Conservation (phyloP, 1,140 invertebrate genomes). For the Bradynema listronoti region DNA sequence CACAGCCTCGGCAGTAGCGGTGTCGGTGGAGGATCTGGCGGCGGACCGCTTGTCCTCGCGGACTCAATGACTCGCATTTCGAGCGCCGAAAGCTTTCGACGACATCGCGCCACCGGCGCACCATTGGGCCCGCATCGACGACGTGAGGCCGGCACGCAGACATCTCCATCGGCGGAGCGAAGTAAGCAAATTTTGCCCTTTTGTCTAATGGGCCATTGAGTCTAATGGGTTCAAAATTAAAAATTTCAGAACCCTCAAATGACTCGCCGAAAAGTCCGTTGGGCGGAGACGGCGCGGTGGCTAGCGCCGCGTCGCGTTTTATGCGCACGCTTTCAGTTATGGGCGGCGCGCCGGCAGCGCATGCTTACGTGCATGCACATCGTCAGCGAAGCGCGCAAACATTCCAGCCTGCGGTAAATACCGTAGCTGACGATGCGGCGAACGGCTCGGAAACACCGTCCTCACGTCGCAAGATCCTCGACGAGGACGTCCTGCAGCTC, state of each 20-base stretch:
- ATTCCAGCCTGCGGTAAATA: no score
- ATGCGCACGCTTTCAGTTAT: constrained; percentile 49
- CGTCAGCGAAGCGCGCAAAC: no score
- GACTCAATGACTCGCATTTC: no score
- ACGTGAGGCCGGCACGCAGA: constrained; percentile 42
- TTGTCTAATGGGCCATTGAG: no score
- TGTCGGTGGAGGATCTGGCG: neutral
- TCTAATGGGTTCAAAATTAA: no score
- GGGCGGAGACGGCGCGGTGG: neutral
- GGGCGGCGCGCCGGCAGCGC: constrained; percentile 2
- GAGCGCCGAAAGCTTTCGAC: no score
- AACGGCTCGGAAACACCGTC: constrained; percentile 7
- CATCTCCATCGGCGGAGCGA: constrained; percentile 29
- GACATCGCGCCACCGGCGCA: no score
- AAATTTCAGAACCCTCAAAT: no score
- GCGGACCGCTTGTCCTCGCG: no score
- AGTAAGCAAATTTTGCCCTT: no score
- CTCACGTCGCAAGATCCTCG: constrained; percentile 34
- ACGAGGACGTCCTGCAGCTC: constrained; percentile 50
- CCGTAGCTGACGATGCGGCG: constrained; percentile 2
- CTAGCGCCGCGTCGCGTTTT: constrained; percentile 24
- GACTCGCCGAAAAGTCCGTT: no score
- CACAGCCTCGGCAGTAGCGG: neutral
- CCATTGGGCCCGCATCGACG: constrained; percentile 13
- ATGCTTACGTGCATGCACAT: neutral